Base-by-base conservation (phyloP, 2,888 invertebrate genomes). In the Mongoloraphidia duomilia region DNA sequence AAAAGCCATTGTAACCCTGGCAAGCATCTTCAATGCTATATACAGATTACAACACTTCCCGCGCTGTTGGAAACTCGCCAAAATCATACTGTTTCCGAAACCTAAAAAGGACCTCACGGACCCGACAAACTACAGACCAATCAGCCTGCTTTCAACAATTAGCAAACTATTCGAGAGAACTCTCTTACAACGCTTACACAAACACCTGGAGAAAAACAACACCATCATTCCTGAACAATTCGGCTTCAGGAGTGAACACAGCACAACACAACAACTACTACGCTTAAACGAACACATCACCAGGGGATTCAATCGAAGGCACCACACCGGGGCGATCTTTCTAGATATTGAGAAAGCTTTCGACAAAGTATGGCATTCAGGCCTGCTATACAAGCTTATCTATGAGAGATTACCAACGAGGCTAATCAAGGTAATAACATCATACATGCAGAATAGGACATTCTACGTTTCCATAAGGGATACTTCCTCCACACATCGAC, bases 301-400 rank as follows among this genome's bases (percentile, higher is more conserved):
- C 0, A 41, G 54, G 6, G 55, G 57, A 6, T 61, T 58, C 13
- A 61, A 62, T 45, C 54, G 53, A 41, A 53, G 56, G 2, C 51
- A 55, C 8, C 46, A 50, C 2, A 61, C 61, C n/a, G 54, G 54
- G 0, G 56, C 62, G 53, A 45, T 58, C 1, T 50, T 64, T n/a
- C 45, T 64, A 12, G 60, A 63, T 41, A 59, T 64, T 9, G 57
- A 60, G 47, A 62, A 63, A 53, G 63, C 63, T 0, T 65, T 65
- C 41, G 61, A 64, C 46, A 56, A 55, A 41, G 61, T 63, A 0
- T 61, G 61, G 59, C 55, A 57, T n/a, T 50, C 58, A n/a, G 59
- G 59, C 6, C 57, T 64, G 3, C 52, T 60, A 1, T 56, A 53
- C 48, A 62, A 61, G 55, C 52, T 64, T 48, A 55, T 56, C 2